Percentiles rank a stretch among this genome's conserved stretches.
phyloP scores from a whole-genome alignment of 2,888 invertebrate species.

The Sicus ferrugineus region DNA sequence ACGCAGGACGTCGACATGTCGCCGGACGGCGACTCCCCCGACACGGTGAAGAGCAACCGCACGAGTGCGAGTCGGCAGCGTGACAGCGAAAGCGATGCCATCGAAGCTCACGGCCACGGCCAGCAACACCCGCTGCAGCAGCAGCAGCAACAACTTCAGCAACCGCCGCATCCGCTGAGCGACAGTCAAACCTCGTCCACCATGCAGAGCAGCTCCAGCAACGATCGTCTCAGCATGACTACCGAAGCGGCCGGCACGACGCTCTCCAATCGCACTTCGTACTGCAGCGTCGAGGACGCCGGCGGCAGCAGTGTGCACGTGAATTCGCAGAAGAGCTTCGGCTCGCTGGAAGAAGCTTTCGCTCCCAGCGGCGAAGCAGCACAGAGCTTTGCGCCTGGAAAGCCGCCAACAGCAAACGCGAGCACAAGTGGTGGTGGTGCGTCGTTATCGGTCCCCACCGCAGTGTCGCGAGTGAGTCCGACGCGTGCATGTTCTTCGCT shows the following conservation, averaged over 20 bases:
- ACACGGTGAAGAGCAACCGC: slow-evolving; percentile 66
- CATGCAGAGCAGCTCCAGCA: slow-evolving; percentile 52
- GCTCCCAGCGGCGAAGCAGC: neutral
- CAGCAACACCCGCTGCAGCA: slow-evolving; percentile 3
- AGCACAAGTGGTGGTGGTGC: neutral
- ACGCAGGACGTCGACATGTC: slow-evolving; percentile 59
- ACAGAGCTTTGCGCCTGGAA: slow-evolving; percentile 16
- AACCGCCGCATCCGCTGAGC: slow-evolving; percentile 50
- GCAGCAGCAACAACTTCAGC: slow-evolving; percentile 39
- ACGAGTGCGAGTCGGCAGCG: slow-evolving; percentile 18
- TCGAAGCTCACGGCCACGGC: slow-evolving; percentile 27
- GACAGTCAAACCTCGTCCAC: slow-evolving; percentile 56
- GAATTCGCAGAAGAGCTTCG: slow-evolving; percentile 56
- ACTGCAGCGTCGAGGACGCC: slow-evolving; percentile 57
- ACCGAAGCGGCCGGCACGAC: slow-evolving; percentile 54
- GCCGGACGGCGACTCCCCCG: slow-evolving; percentile 62
- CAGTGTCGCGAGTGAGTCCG: slow-evolving; percentile 58
- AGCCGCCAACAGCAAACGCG: slow-evolving; percentile 10
- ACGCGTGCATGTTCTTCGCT: slow-evolving; percentile 58
- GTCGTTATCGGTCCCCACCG: slow-evolving; percentile 24
- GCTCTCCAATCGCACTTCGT: slow-evolving; percentile 60
- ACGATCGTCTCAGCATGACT: slow-evolving; percentile 52
- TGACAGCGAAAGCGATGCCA: slow-evolving; percentile 27
- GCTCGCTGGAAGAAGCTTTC: slow-evolving; percentile 57
- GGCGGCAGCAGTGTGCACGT: slow-evolving; percentile 42